phyloP scores from a whole-genome alignment of 2,113 vertebrate genomes.

The Calypte anna region DNA sequence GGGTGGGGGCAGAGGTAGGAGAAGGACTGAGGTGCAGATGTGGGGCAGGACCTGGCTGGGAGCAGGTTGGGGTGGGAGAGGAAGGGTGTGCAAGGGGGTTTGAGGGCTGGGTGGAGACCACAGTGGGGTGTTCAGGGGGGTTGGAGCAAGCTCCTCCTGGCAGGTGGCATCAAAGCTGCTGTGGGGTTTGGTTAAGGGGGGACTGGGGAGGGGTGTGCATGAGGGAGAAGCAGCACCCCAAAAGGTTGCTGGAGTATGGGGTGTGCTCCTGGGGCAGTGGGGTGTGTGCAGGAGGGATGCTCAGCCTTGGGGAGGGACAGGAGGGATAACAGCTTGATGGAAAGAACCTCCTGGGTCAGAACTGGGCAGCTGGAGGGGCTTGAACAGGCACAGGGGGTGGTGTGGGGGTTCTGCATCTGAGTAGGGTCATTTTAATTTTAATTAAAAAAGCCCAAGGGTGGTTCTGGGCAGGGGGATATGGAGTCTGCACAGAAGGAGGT shows the following conservation, averaged over 20 bases:
- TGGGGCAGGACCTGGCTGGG: background rate
- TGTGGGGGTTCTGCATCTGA: background rate
- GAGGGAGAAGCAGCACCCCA: background rate
- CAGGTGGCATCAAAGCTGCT: background rate
- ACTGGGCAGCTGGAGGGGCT: background rate
- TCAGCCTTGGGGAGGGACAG: background rate
- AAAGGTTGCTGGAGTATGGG: background rate
- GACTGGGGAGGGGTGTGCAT: rapidly evolving
- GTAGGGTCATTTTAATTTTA: background rate
- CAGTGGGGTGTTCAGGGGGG: background rate
- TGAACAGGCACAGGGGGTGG: no score
- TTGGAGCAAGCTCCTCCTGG: background rate
- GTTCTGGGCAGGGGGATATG: background rate
- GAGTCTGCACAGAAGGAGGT: background rate
- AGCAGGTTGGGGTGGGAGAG: background rate
- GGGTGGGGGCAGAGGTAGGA: background rate
- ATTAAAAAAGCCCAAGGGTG: background rate
- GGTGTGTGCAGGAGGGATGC: background rate
- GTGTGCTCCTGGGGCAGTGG: background rate
- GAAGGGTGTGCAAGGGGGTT: rapidly evolving
- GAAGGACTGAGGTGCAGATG: background rate
- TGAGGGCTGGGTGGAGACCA: background rate
- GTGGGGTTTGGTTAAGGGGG: background rate
- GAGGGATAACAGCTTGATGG: background rate
- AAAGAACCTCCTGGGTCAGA: background rate